phyloP scores from a whole-genome alignment of 2,888 invertebrate species.

The Zootermopsis nevadensis region DNA sequence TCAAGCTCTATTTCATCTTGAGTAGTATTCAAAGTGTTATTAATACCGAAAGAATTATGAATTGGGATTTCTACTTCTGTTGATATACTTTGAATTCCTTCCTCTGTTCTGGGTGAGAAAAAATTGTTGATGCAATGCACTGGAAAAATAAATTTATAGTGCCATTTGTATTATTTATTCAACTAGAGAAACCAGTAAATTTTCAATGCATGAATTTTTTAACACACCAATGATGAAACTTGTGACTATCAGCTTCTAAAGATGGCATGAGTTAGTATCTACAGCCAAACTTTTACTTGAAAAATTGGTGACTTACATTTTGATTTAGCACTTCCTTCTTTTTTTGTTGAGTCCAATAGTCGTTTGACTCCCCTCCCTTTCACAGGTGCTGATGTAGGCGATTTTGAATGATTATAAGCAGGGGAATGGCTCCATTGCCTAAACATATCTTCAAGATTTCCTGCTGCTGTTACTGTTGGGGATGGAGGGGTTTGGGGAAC shows the following conservation, averaged over 20 bases:
- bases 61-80: not conserved
- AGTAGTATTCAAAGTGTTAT: not conserved
- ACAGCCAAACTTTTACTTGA: too few relatives aligned
- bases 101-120: not conserved
- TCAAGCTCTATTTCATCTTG: not conserved
- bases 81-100: not conserved
- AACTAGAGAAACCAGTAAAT: too few relatives aligned
- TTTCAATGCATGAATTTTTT: too few relatives aligned
- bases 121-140: conserved; percentile 10
- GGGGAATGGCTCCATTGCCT: conserved; percentile 41
- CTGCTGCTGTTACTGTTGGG: not conserved
- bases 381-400: not conserved
- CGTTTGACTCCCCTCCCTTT: conserved; percentile 14
- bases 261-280: too few relatives aligned
- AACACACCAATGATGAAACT: too few relatives aligned
- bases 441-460: conserved; percentile 25
- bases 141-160: not conserved
- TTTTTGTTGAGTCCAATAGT: not conserved
- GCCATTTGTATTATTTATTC: too few relatives aligned
- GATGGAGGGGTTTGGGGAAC: not conserved
- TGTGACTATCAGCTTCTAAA: too few relatives aligned
- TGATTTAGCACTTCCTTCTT: not conserved
- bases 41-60: not conserved
- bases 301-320: conserved; percentile 1
- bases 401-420: not conserved